These are phyloP conservation scores for Criorhina ranunculi DNA, from an alignment of 2,888 invertebrate species.

Conservation along the genomic window DNA sequence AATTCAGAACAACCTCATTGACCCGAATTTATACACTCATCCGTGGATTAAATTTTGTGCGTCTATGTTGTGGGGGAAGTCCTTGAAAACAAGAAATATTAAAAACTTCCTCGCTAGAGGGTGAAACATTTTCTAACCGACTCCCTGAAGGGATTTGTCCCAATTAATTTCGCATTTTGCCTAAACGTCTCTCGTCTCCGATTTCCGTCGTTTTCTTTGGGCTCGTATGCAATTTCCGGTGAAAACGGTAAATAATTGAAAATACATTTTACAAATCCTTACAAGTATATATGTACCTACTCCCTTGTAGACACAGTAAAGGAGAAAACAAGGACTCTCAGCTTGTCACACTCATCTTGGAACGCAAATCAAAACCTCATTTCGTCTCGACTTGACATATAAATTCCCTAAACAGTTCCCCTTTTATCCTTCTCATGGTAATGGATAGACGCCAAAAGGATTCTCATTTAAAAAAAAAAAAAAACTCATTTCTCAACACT, in stretches of 20 bases:
- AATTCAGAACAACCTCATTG: neutral
- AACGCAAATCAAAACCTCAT: conserved; percentile 47
- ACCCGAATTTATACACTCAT: conserved; percentile 11
- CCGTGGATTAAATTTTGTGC: neutral
- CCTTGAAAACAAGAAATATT: neutral
- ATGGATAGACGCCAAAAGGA: conserved; percentile 19
- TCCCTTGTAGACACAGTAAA: neutral
- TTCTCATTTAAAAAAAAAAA: conserved; percentile 3
- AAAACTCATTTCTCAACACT: neutral
- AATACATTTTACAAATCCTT: neutral
- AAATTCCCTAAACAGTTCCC: conserved; percentile 3
- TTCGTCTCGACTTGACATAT: conserved; percentile 32
- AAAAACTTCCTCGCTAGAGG: neutral
- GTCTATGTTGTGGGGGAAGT: neutral
- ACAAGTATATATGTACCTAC: no score
- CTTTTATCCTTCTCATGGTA: conserved; percentile 6
- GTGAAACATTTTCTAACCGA: neutral
- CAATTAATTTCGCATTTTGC: conserved; percentile 50
- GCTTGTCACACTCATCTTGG: neutral
- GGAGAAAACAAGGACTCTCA: neutral
- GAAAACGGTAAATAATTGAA: conserved; percentile 56
- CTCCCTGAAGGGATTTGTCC: conserved; percentile 13
- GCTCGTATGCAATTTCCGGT: conserved; percentile 33
- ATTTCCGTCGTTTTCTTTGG: no score
- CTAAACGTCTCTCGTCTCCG: neutral